These are phyloP conservation scores for Vulpes lagopus DNA, from an alignment of 2,113 vertebrate genomes.

Conservation along the genomic window DNA sequence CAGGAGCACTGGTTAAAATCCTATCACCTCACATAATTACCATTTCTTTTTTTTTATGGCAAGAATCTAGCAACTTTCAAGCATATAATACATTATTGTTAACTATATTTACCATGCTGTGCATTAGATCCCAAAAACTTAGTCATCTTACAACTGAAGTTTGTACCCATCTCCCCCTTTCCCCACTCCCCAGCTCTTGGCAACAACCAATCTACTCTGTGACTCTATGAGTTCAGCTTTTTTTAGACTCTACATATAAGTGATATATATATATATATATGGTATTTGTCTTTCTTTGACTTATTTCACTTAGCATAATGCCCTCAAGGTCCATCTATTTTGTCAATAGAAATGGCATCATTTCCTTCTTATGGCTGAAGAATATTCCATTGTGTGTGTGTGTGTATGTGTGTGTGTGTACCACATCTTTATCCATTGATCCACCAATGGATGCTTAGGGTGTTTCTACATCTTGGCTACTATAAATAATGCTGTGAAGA, in stretches of 20 bases:
- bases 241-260: background rate
- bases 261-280: background rate
- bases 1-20: background rate
- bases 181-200: background rate
- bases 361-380: background rate
- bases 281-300: background rate
- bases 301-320: constrained; percentile 25
- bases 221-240: background rate
- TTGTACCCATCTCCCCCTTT: background rate
- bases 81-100: background rate
- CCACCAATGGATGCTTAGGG: background rate
- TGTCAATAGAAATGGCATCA: background rate
- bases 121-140: background rate
- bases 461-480: background rate
- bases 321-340: background rate
- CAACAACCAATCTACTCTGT: background rate
- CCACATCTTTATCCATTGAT: background rate
- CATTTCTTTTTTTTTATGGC: background rate
- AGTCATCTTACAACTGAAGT: background rate
- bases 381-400: background rate
- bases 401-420: background rate
- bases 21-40: background rate
- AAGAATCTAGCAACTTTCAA: background rate
- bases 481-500: background rate
- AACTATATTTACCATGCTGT: background rate